Percentiles rank a stretch among this genome's conserved stretches.
Evolutionary conservation across 2,888 invertebrate genomes (phyloP).

Genomic region (Metellina segmentata): DNA sequence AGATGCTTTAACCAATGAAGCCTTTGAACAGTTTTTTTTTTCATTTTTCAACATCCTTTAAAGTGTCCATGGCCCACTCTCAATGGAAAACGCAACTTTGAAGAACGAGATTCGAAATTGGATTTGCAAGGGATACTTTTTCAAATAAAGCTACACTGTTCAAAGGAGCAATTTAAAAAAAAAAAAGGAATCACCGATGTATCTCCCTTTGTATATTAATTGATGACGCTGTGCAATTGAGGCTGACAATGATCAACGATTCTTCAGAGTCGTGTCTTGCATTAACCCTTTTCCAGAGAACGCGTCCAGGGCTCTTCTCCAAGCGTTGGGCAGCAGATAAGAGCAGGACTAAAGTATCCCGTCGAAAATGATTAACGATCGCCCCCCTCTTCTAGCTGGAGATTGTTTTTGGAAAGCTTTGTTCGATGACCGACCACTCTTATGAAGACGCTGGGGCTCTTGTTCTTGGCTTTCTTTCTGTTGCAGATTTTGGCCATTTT

Average conservation of each 20-base stretch:
- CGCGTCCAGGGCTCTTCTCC: too few species aligned
- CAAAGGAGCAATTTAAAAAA: neutral
- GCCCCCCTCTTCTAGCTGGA: constrained; percentile 19
- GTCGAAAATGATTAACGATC: constrained; percentile 36
- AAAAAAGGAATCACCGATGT: neutral
- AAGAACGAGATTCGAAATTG: too few species aligned
- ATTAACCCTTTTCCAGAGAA: constrained; percentile 1
- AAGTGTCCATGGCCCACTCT: too few species aligned
- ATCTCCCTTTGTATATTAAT: neutral
- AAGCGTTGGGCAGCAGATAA: constrained; percentile 1
- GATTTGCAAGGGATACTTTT: too few species aligned
- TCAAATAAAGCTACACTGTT: too few species aligned
- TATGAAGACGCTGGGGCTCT: constrained; percentile 16
- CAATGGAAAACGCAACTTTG: too few species aligned
- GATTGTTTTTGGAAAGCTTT: constrained; percentile 71
- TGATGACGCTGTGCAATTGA: neutral
- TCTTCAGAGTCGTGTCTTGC: neutral
- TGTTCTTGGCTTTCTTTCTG: constrained; percentile 34
- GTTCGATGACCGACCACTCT: constrained; percentile 60
- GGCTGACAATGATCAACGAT: neutral
- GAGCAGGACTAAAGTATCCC: constrained; percentile 4
- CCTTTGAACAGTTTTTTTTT: too few species aligned
- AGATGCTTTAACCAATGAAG: too few species aligned
- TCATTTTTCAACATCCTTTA: too few species aligned
- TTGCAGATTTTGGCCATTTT: constrained; percentile 18